Conservation (phyloP, 2,888 invertebrate genomes). For the Lissonota sp. region DNA sequence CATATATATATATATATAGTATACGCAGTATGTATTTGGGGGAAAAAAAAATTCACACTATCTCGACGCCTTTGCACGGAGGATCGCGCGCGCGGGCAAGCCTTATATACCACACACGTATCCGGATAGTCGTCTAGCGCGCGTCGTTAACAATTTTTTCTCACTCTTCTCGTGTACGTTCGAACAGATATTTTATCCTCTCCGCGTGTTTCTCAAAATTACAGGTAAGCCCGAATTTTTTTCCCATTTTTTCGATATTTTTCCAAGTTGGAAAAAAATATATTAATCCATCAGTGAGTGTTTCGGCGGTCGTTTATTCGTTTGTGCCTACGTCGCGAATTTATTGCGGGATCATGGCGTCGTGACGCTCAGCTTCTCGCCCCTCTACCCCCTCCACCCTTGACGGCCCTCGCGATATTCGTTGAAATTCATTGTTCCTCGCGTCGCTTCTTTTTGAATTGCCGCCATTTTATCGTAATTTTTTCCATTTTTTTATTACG, state of each 20-base stretch:
- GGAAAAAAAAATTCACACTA: conserved; percentile 21
- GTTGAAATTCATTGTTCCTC: not conserved
- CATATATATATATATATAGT: not conserved
- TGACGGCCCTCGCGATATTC: not conserved
- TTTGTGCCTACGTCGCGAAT: conserved; percentile 42
- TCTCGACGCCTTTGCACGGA: conserved; percentile 54
- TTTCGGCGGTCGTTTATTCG: not conserved
- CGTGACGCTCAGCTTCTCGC: conserved; percentile 52
- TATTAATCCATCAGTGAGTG: not conserved
- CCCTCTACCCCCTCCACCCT: not conserved
- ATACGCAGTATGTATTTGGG: not conserved
- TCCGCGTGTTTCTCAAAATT: too few species aligned
- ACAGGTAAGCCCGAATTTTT: too few species aligned
- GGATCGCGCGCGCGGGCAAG: conserved; percentile 63
- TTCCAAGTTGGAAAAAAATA: conserved; percentile 1
- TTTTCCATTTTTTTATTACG: not conserved
- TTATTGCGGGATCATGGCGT: conserved; percentile 60
- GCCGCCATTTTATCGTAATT: not conserved
- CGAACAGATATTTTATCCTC: too few species aligned
- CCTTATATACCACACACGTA: conserved; percentile 27
- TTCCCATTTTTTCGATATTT: not conserved
- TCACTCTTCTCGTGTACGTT: too few species aligned
- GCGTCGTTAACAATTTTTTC: conserved; percentile 17
- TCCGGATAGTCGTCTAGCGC: conserved; percentile 2
- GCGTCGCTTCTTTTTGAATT: not conserved